Percentiles rank a stretch among this genome's conserved stretches.
Evolutionary conservation across 1,140 invertebrate species (phyloP).

Genomic region (Watersipora subatra): DNA sequence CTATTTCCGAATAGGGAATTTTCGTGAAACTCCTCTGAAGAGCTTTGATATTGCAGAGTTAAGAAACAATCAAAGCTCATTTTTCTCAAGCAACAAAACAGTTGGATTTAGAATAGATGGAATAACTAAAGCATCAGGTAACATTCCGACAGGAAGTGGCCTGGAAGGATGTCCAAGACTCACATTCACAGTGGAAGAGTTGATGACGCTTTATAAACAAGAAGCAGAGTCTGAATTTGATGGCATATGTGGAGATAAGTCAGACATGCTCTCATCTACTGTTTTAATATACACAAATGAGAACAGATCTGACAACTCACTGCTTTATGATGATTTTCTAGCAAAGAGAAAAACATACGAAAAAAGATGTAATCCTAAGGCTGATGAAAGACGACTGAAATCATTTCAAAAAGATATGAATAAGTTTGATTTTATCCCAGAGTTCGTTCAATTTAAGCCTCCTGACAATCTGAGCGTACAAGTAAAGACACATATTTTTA

Average conservation of each 20-base stretch:
- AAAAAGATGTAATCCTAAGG: too few species aligned
- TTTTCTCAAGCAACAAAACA: not conserved
- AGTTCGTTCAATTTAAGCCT: not conserved
- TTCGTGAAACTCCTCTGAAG: not conserved
- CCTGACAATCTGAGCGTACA: not conserved
- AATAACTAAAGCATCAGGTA: not conserved
- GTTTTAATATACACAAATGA: not conserved
- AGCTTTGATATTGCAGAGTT: not conserved
- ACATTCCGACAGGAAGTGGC: not conserved
- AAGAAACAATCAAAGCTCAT: not conserved
- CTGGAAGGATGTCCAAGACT: too few species aligned
- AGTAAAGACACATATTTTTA: not conserved
- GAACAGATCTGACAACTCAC: not conserved
- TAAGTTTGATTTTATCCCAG: not conserved
- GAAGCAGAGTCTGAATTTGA: too few species aligned
- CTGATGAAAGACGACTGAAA: not conserved
- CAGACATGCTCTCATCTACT: not conserved
- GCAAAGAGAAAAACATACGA: not conserved
- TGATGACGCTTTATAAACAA: too few species aligned
- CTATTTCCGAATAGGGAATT: not conserved
- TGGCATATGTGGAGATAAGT: too few species aligned
- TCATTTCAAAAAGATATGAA: not conserved
- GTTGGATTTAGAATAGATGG: not conserved
- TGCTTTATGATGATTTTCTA: not conserved
- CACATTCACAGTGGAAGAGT: too few species aligned